These are phyloP conservation scores for Miniopterus natalensis DNA, from an alignment of 2,113 vertebrate genomes.

Conservation along the genomic window DNA sequence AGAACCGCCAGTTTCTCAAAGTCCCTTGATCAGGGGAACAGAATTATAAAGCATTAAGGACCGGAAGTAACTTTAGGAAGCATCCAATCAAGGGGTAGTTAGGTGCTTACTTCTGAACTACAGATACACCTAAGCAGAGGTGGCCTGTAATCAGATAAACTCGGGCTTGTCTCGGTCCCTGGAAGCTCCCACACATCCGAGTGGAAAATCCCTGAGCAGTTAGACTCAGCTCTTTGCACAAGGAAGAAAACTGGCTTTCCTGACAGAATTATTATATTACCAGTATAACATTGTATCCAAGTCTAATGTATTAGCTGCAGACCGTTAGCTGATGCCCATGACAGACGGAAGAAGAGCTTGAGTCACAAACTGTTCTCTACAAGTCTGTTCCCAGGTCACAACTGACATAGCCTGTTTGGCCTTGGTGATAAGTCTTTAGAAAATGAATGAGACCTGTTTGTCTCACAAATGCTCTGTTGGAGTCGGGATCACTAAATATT, in stretches of 20 bases:
- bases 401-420: background rate
- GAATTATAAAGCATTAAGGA: background rate
- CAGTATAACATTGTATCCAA: background rate
- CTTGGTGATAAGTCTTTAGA: background rate
- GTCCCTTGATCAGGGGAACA: background rate
- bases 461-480: background rate
- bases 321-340: no score
- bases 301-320: background rate
- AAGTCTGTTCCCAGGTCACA: background rate
- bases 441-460: background rate
- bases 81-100: background rate
- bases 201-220: background rate
- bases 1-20: background rate
- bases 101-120: background rate
- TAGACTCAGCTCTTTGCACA: background rate
- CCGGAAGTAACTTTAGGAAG: background rate
- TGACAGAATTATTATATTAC: background rate
- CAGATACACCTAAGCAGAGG: background rate
- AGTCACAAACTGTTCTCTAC: background rate
- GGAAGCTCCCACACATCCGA: fast-evolving
- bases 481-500: background rate
- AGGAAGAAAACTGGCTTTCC: background rate
- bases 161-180: fast-evolving
- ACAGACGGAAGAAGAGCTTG: background rate
- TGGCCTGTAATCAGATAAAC: fast-evolving